Conservation (phyloP, 2,888 invertebrate genomes). For the Coleophora deauratella region DNA sequence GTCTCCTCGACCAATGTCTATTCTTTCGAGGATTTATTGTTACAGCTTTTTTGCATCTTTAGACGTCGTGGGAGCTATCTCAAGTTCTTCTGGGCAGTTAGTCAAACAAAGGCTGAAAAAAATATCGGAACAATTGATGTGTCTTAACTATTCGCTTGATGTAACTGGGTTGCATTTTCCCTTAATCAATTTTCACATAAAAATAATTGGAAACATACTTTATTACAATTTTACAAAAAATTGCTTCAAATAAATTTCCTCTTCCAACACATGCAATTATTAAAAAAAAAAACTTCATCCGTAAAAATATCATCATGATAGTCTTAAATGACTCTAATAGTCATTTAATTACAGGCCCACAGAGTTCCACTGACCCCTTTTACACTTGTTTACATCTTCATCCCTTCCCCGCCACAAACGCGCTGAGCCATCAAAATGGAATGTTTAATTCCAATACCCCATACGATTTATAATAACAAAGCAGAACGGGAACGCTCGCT, state of each 20-base stretch:
- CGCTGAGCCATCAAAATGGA: constrained; percentile 70
- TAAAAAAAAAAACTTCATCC: constrained; percentile 14
- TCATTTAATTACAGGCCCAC: constrained; percentile 64
- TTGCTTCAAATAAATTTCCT: no score
- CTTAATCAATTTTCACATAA: no score
- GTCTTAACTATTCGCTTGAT: no score
- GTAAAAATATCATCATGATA: constrained; percentile 54
- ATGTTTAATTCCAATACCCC: constrained; percentile 69
- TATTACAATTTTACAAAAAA: no score
- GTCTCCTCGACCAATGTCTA: constrained; percentile 29
- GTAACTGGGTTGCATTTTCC: no score
- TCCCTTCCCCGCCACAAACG: constrained; percentile 48
- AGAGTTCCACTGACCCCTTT: constrained; percentile 71
- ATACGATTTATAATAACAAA: constrained; percentile 71
- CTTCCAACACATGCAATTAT: no score
- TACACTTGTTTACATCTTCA: constrained; percentile 74
- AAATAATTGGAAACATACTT: no score
- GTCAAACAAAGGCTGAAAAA: no score
- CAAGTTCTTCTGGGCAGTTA: neutral
- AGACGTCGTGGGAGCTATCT: constrained; percentile 45
- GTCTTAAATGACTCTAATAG: constrained; percentile 64
- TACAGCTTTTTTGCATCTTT: constrained; percentile 44
- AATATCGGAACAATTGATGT: no score
- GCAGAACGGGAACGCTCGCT: constrained; percentile 65
- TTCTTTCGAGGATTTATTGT: constrained; percentile 31